These are phyloP conservation scores for Himalopsyche japonica DNA, from an alignment of 2,888 invertebrate genomes.

Conservation along the genomic window DNA sequence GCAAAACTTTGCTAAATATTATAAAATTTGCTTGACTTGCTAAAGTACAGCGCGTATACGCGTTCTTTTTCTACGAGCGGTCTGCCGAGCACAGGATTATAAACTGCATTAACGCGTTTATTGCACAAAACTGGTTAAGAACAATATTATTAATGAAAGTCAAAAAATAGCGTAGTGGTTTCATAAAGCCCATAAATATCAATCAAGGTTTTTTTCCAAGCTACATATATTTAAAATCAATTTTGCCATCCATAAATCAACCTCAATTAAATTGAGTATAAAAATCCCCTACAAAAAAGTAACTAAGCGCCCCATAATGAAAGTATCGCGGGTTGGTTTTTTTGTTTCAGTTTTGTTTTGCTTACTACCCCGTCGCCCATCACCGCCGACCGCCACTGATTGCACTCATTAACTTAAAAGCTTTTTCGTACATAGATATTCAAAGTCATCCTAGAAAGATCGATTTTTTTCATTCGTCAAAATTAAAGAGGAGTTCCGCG, in stretches of 20 bases:
- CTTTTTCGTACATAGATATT: conserved; percentile 31
- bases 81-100: too few relatives aligned
- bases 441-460: conserved; percentile 33
- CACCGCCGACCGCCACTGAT: conserved; percentile 21
- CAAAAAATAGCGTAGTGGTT: too few relatives aligned
- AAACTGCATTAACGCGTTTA: too few relatives aligned
- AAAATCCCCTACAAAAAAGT: not conserved
- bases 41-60: too few relatives aligned
- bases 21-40: too few relatives aligned
- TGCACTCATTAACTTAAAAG: conserved; percentile 39
- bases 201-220: not conserved
- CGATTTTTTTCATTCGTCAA: conserved; percentile 14
- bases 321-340: conserved; percentile 14
- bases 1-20: too few relatives aligned
- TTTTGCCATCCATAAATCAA: too few relatives aligned
- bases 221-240: not conserved
- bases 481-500: not conserved
- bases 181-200: too few relatives aligned
- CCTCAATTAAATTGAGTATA: not conserved
- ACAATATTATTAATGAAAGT: too few relatives aligned
- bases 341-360: not conserved
- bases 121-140: too few relatives aligned
- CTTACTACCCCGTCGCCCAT: not conserved
- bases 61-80: too few relatives aligned
- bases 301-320: conserved; percentile 11